Evolutionary conservation across 2,797 vertebrate species (phyloP).

Genomic region (Lates japonicus): DNA sequence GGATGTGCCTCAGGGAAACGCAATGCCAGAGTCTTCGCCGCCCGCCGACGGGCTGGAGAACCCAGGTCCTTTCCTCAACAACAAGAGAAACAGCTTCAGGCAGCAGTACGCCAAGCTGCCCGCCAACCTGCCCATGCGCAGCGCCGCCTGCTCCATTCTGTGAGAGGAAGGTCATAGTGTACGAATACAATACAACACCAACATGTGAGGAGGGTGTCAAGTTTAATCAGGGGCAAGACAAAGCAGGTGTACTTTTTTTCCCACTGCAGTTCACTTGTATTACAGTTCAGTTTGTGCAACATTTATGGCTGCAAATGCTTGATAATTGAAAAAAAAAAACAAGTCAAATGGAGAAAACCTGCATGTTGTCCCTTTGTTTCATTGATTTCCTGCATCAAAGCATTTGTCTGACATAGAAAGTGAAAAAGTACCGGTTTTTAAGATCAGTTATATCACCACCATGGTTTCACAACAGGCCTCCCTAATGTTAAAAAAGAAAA

Average conservation of each 20-base stretch:
- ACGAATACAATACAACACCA: too few relatives aligned
- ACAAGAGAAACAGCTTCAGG: slow-evolving; percentile 81
- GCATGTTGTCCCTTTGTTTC: background rate
- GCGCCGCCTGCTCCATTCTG: slow-evolving; percentile 80
- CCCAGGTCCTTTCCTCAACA: slow-evolving; percentile 67
- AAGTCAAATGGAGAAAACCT: background rate
- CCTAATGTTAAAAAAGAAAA: slow-evolving; percentile 31
- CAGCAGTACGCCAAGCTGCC: slow-evolving; percentile 83
- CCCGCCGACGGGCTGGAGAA: slow-evolving; percentile 71
- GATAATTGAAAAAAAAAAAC: background rate
- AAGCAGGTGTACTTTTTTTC: background rate
- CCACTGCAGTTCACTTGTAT: background rate
- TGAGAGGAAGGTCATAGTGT: slow-evolving; percentile 52
- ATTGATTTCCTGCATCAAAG: background rate
- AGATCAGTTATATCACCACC: background rate
- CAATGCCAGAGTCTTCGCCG: slow-evolving; percentile 48
- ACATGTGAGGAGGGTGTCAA: background rate
- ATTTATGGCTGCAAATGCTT: background rate
- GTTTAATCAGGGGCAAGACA: background rate
- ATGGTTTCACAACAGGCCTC: slow-evolving; percentile 48
- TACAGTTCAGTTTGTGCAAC: background rate
- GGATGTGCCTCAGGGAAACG: slow-evolving; percentile 68
- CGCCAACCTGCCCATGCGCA: slow-evolving; percentile 79
- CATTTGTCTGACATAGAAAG: background rate
- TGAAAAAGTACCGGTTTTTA: background rate